These are phyloP conservation scores for Hirtodrosophila confusa DNA, from an alignment of 2,888 invertebrate genomes.

Conservation along the genomic window DNA sequence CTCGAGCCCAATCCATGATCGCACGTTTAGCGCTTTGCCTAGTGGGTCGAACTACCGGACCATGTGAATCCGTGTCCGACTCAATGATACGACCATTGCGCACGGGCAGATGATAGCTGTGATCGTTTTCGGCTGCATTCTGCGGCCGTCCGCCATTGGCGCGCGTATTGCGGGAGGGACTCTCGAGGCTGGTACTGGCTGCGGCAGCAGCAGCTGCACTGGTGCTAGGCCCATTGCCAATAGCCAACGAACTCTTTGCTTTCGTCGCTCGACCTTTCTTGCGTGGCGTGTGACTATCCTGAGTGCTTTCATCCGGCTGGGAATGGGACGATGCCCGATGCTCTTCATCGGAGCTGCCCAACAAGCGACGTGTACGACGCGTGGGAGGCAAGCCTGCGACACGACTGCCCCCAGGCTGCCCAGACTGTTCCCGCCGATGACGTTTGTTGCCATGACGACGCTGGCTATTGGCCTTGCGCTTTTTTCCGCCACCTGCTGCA, in stretches of 20 bases:
- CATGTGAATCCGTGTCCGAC: constrained; percentile 81
- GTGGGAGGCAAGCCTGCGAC: constrained; percentile 25
- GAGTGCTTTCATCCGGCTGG: constrained; percentile 78
- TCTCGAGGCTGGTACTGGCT: constrained; percentile 49
- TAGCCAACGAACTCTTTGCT: constrained; percentile 20
- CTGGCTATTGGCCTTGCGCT: constrained; percentile 45
- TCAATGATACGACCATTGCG: constrained; percentile 80
- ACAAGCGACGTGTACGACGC: constrained; percentile 62
- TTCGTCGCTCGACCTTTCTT: constrained; percentile 72
- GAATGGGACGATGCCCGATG: constrained; percentile 43
- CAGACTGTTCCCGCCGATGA: constrained; percentile 22
- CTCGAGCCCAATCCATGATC: constrained; percentile 81
- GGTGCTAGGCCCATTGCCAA: constrained; percentile 71
- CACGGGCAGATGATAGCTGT: constrained; percentile 83
- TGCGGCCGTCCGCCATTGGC: constrained; percentile 61
- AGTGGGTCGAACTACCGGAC: constrained; percentile 80
- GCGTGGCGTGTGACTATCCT: constrained; percentile 71
- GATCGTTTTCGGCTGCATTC: constrained; percentile 82
- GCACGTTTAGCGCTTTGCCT: constrained; percentile 82
- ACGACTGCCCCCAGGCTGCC: constrained; percentile 36
- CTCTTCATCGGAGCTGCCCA: constrained; percentile 75
- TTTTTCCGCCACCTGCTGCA: constrained; percentile 36
- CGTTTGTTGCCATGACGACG: constrained; percentile 49
- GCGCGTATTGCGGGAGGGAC: constrained; percentile 79
- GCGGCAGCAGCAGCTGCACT: constrained; percentile 59